These are phyloP conservation scores for Gobius niger DNA, from an alignment of 2,113 vertebrate genomes.

Conservation along the genomic window DNA sequence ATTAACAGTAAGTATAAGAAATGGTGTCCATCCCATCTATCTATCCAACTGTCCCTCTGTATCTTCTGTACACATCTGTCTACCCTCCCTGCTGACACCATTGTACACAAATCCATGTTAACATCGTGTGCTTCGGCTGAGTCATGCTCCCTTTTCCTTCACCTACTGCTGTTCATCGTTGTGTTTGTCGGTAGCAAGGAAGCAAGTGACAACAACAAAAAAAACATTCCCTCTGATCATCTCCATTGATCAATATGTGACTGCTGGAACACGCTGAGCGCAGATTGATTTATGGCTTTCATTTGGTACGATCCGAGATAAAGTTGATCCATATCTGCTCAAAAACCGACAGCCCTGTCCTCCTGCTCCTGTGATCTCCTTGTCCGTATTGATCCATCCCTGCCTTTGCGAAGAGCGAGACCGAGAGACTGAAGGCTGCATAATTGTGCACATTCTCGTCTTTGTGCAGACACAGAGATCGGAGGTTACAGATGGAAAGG, in stretches of 20 bases:
- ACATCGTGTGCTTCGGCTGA: constrained; percentile 13
- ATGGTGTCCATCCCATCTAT: too few relatives aligned
- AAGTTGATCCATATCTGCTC: constrained; percentile 64
- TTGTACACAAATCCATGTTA: constrained; percentile 28
- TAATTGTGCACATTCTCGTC: constrained; percentile 35
- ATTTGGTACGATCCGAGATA: constrained; percentile 58
- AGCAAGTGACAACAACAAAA: constrained; percentile 6
- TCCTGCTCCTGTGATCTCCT: constrained; percentile 46
- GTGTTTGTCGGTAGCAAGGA: neutral
- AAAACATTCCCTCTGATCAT: constrained; percentile 40
- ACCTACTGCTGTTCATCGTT: constrained; percentile 5
- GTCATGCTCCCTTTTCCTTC: constrained; percentile 24
- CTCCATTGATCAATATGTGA: constrained; percentile 41
- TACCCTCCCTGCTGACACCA: constrained; percentile 17
- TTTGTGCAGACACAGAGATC: constrained; percentile 18
- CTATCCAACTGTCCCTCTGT: too few relatives aligned
- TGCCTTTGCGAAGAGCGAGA: constrained; percentile 39
- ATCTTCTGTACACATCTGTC: neutral
- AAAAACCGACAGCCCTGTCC: constrained; percentile 32
- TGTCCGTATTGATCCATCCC: constrained; percentile 56
- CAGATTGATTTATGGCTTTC: constrained; percentile 55
- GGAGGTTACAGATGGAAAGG: constrained; percentile 29
- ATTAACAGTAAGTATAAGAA: too few relatives aligned
- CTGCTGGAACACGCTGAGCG: constrained; percentile 31
- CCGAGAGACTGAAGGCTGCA: constrained; percentile 30